Evolutionary conservation across 1,140 invertebrate genomes (phyloP), one percentile per base, ranked within the genome.

Genomic region (Heliconius hermathena): DNA sequence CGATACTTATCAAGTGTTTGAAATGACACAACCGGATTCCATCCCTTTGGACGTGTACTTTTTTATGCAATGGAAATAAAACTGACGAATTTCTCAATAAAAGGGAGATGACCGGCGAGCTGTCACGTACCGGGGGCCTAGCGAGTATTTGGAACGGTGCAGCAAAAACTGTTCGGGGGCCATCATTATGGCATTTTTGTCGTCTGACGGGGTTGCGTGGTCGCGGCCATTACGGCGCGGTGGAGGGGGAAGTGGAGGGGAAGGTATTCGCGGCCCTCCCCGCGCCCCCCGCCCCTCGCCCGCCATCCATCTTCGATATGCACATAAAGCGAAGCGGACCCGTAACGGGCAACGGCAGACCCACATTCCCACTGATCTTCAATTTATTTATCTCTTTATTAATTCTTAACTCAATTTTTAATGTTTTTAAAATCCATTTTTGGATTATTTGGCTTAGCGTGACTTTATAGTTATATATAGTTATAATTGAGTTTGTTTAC

Each of bases 81-180:
- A 94, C 93, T 94, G 93, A 94, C 93, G 92, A 94, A 94, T 94
- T 94, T 94, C 92, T 94, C 93, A 94, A 94, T 94, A 94, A 93
- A 91, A 94, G 91, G 89, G 89, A 90, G 91, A 94, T 94, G 92
- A 91, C 87, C 91, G 89, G 85, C 92, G 88, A 84, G 91, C 89
- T 87, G 89, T 92, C 92, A 94, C 93, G 93, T 94, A 91, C 83
- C 84, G 83, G 84, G 86, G 88, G 82, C 87, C 82, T 85, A 89
- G 82, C 88, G 87, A 84, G 89, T 93, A 94, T 94, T 94, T 94
- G 92, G 93, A 93, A 91, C 90, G 92, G 88, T 93, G 90, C 90
- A 93, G 93, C 90, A 94, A 94, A 94, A 94, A 94, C 90, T 93
- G 92, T 94, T 93, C 91, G 87, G 90, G 90, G 87, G 84, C 90